phyloP scores from a whole-genome alignment of 1,140 invertebrate genomes.

The Diachasmimorpha longicaudata region DNA sequence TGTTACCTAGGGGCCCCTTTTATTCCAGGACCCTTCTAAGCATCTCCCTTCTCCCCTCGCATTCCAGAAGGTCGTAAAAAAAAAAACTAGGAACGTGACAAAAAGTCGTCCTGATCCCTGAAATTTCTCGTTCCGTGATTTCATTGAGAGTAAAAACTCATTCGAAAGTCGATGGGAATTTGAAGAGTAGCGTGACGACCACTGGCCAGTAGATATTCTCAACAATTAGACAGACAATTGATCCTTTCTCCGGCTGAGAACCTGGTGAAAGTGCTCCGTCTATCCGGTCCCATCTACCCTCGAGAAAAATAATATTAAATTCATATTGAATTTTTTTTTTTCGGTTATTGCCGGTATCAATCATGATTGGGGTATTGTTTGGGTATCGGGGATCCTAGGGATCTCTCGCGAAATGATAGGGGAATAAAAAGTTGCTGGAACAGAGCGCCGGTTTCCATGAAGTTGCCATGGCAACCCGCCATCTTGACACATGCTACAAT shows the following conservation, averaged over 20 bases:
- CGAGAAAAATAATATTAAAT: neutral
- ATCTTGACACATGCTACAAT: constrained; percentile 48
- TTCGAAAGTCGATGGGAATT: neutral
- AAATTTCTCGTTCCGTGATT: neutral
- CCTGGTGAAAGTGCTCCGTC: neutral
- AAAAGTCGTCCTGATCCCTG: neutral
- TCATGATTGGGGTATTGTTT: no score
- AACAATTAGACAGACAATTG: constrained; percentile 3
- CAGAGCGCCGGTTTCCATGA: constrained; percentile 29
- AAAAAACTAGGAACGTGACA: neutral
- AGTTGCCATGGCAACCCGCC: constrained; percentile 51
- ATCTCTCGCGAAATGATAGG: neutral
- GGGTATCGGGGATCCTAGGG: no score
- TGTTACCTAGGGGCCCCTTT: neutral
- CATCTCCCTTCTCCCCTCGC: neutral
- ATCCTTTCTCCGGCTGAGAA: neutral
- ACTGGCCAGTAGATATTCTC: neutral
- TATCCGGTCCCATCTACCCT: neutral
- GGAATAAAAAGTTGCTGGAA: neutral
- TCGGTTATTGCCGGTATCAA: neutral
- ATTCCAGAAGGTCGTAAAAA: neutral
- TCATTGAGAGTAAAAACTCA: neutral
- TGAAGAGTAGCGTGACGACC: neutral
- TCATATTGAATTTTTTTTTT: neutral
- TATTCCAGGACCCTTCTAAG: neutral